phyloP scores from a whole-genome alignment of 1,140 invertebrate genomes.

The Pachypeltis micranthus region DNA sequence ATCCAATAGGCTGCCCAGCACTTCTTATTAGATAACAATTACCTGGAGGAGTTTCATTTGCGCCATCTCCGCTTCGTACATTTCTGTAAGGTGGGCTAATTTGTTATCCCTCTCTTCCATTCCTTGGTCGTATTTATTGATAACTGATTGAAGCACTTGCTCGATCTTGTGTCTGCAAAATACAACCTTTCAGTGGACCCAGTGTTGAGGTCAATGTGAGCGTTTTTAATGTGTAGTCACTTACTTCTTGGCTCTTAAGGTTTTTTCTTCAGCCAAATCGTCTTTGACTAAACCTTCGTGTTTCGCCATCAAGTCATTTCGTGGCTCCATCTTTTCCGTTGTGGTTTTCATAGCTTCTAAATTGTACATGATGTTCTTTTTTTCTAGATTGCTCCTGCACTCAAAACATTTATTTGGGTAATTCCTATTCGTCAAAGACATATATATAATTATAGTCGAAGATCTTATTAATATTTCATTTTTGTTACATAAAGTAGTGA shows the following conservation, averaged over 20 bases:
- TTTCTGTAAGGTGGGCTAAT: background rate
- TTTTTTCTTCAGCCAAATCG: background rate
- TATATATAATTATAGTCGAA: too few species aligned
- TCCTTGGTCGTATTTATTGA: background rate
- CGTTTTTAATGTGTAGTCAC: too few species aligned
- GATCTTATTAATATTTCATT: too few species aligned
- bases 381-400: background rate
- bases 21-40: too few species aligned
- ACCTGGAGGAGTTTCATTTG: background rate
- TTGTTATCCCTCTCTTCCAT: background rate
- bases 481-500: too few species aligned
- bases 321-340: background rate
- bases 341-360: slow-evolving; percentile 1
- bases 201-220: too few species aligned
- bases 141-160: background rate
- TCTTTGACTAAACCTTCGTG: background rate
- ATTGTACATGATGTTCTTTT: background rate
- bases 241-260: background rate
- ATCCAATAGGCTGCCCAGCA: too few species aligned
- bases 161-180: background rate
- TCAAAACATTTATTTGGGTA: too few species aligned
- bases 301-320: background rate
- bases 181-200: background rate
- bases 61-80: background rate
- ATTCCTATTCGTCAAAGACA: too few species aligned